Conservation (phyloP, 23 tunicate species). For the Diplosoma virens region DNA sequence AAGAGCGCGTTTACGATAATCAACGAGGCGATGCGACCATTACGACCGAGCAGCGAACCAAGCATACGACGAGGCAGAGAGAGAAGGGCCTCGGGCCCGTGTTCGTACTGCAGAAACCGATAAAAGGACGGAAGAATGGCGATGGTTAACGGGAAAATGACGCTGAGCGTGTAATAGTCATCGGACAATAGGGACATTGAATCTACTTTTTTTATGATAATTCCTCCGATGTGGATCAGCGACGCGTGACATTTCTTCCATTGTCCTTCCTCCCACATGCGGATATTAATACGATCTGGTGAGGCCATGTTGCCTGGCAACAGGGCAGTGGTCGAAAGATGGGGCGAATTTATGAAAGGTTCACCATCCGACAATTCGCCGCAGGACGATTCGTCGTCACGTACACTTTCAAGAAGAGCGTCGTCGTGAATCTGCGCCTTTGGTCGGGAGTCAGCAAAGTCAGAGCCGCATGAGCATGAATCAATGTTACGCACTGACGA, state of each 20-base stretch:
- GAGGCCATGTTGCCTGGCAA: conserved; percentile 44
- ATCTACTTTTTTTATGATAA: conserved; percentile 57
- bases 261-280: conserved; percentile 61
- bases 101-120: conserved; percentile 18
- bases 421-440: not conserved
- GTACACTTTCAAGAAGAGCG: not conserved
- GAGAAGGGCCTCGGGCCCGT: not conserved
- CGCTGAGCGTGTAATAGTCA: conserved; percentile 22
- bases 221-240: conserved; percentile 75
- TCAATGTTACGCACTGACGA: conserved; percentile 17
- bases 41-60: not conserved
- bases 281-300: conserved; percentile 53
- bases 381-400: not conserved
- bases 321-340: conserved; percentile 61
- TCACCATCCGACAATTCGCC: no score
- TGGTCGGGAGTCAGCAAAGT: not conserved
- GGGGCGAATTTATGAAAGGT: not conserved
- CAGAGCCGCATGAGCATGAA: not conserved
- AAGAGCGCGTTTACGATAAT: not conserved
- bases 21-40: not conserved
- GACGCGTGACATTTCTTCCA: conserved; percentile 77
- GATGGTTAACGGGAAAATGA: conserved; percentile 30
- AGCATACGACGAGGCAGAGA: not conserved
- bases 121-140: conserved; percentile 38
- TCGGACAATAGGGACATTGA: not conserved